Evolutionary conservation across 2,797 vertebrate species (phyloP), one percentile per base, ranked within the genome.

Genomic region (Lacerta agilis): DNA sequence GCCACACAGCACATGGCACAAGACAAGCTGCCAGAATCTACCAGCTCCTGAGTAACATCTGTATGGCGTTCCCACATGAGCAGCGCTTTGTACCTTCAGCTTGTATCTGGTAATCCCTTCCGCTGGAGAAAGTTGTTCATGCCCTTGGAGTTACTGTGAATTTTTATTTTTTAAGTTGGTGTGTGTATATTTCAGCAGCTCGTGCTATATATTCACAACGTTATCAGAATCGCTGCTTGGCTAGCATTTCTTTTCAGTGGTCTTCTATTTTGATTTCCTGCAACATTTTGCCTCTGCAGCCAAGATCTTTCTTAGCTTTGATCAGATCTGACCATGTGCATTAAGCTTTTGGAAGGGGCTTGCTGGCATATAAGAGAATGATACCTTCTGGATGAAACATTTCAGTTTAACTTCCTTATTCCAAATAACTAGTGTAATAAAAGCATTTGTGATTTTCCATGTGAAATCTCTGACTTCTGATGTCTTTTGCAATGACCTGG

Each of bases 1-100:
- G 1, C 79, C 33, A 76, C 0, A 0, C 23, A 2, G 85, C 27
- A 87, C 0, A 87, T 1, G 0, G 0, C 0, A 92, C 49, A 83
- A 85, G 17, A 78, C 84, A 38, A 38, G 1, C n/a, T 61, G 2
- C 85, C 61, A 0, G 8, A 64, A 1, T 43, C 82, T 85, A 18
- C 43, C 61, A 1, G 17, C 79, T 27, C 84, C 87, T 73, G 8
- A 7, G 77, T 3, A 36, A 9, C 27, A 13, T 55, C 79, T 7
- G 8, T 27, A 10, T 75, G 64, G n/a, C 0, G 61, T 72, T 36
- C 36, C 27, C 49, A 9, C 71, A 67, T 13, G 11, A 38, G 80
- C 73, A 79, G 3, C 18, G 9, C 43, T 79, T 72, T 79, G 23
- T 33, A 71, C 36, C 38, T 36, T 71, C 7, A 7, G 49, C 45